phyloP scores from a whole-genome alignment of 1,140 invertebrate genomes.

The Temnothorax longispinosus region DNA sequence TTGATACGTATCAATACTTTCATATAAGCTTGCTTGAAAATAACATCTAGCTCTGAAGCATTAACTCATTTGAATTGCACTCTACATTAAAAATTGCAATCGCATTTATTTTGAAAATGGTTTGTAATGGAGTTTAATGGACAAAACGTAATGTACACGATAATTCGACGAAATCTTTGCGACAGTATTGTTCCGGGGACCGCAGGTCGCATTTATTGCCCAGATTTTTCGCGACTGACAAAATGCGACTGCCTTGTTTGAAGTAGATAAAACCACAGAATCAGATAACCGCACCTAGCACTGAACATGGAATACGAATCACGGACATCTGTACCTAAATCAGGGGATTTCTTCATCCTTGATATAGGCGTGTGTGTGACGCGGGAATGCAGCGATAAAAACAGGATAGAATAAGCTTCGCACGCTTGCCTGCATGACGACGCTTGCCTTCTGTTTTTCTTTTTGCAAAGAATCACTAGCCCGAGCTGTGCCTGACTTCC shows the following conservation, averaged over 20 bases:
- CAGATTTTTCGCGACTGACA: background rate
- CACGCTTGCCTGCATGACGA: conserved; percentile 84
- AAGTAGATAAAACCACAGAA: background rate
- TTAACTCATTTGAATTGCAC: conserved; percentile 36
- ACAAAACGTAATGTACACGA: background rate
- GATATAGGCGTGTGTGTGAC: background rate
- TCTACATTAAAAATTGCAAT: conserved; percentile 18
- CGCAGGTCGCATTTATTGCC: background rate
- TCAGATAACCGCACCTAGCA: background rate
- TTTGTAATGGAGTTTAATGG: background rate
- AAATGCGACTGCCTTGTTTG: background rate
- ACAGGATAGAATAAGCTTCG: conserved; percentile 81
- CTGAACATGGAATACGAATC: background rate
- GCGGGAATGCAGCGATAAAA: background rate
- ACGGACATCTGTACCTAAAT: background rate
- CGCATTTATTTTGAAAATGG: background rate
- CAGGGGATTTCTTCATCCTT: background rate
- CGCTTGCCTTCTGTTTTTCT: conserved; percentile 84
- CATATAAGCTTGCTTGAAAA: conserved; percentile 44
- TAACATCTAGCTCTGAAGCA: background rate
- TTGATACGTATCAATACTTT: conserved; percentile 25
- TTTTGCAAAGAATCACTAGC: conserved; percentile 84
- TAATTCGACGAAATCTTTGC: background rate
- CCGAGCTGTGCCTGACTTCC: conserved; percentile 84
- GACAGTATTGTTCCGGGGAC: background rate